Base-by-base conservation (phyloP, 2,113 vertebrate species). In the Chionodraco myersi region DNA sequence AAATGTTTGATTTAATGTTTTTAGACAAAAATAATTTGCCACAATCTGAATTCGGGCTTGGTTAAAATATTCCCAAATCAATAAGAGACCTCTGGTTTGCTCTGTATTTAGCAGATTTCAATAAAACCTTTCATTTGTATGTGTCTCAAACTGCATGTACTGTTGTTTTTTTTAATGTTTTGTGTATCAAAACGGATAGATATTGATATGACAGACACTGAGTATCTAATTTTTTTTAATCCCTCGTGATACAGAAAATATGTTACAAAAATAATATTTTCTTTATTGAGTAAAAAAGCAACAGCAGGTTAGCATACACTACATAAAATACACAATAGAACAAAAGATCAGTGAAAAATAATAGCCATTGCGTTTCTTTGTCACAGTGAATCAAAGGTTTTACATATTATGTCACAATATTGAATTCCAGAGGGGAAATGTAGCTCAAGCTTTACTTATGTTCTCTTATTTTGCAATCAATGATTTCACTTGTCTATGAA, bases 381-480 rank as follows among this genome's bases (percentile, higher is more conserved):
- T 54, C 15, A 13, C 58, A 23, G 9, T 82, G 44, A 80, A 47
- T 75, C 18, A 59, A 60, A 11, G n/a, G n/a, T 48, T 62, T 58
- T 64, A 26, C 21, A 49, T 36, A 15, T 49, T 47, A 44, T 63
- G 34, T 65, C 34, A 69, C 63, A 80, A 53, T 63, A 61, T 1
- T 34, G 44, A 26, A 80, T 14, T 15, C 16, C 56, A 44, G 15
- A 69, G 60, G 48, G 53, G 60, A 79, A 79, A 70, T 34, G 8
- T 61, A 12, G 7, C 49, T 58, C 8, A 51, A 6, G 7, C 9
- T 5, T 67, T 60, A 61, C 59, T 53, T 80, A 45, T 64, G 26
- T 23, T 69, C 9, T 57, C 8, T 66, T 15, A 6, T 75, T 69
- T 76, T 63, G 47, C 68, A 86, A 77, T 44, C 57, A 3, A 0